Evolutionary conservation across 2,888 invertebrate genomes (phyloP).

Genomic region (Cerceris ruficornis): DNA sequence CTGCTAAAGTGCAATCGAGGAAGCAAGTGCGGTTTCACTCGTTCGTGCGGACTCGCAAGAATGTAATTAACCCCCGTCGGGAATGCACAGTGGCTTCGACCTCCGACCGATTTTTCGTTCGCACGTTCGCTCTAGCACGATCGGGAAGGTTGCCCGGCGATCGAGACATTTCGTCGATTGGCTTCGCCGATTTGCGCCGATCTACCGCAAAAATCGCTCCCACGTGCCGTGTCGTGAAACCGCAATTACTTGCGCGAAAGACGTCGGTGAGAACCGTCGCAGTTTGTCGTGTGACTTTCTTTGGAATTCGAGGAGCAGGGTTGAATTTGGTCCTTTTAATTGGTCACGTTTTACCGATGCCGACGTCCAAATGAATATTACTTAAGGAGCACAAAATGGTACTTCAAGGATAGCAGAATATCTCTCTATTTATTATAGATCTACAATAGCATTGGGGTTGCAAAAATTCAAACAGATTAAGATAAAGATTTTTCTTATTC

Average conservation of each 20-base stretch:
- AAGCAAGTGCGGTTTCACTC: constrained; percentile 74
- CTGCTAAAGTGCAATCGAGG: constrained; percentile 75
- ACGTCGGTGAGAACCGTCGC: constrained; percentile 32
- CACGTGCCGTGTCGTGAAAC: constrained; percentile 56
- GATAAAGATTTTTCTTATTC: too few species aligned
- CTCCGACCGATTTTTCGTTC: constrained; percentile 21
- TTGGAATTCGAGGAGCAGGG: not conserved
- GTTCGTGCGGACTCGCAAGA: constrained; percentile 72
- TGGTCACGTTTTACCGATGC: not conserved
- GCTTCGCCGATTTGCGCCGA: constrained; percentile 38
- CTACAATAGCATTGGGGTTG: too few species aligned
- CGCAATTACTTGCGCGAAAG: constrained; percentile 60
- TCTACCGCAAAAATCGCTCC: constrained; percentile 62
- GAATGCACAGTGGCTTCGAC: constrained; percentile 51
- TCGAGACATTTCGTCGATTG: too few species aligned
- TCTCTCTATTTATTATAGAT: too few species aligned
- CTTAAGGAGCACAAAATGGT: too few species aligned
- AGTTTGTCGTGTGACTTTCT: constrained; percentile 29
- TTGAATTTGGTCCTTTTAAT: not conserved
- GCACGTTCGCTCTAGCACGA: not conserved
- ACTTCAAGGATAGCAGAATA: too few species aligned
- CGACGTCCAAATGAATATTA: not conserved
- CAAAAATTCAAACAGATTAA: too few species aligned
- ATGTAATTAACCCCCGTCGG: constrained; percentile 73
- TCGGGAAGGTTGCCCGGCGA: not conserved